These are phyloP conservation scores for Malurus cyaneus DNA, from an alignment of 2,113 vertebrate genomes.

Conservation along the genomic window DNA sequence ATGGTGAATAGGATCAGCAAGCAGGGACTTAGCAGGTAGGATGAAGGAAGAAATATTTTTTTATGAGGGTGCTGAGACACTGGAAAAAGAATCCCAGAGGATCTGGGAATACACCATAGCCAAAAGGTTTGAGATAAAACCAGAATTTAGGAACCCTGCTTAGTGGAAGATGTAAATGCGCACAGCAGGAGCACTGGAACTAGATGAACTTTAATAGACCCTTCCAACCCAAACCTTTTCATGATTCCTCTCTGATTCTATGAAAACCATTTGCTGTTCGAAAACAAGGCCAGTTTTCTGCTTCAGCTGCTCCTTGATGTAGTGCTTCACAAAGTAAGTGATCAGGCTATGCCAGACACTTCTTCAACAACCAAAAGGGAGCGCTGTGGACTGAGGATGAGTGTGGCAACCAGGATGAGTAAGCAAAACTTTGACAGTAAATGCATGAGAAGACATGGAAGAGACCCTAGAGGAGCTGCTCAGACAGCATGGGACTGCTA, in stretches of 20 bases:
- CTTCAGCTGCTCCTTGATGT: neutral
- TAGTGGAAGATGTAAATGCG: neutral
- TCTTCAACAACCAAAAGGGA: neutral
- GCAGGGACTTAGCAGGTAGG: neutral
- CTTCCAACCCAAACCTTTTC: neutral
- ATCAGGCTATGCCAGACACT: neutral
- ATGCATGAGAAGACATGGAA: neutral
- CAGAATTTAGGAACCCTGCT: neutral
- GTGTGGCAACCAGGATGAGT: neutral
- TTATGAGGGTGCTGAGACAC: neutral
- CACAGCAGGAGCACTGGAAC: accelerated
- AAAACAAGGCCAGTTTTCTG: neutral
- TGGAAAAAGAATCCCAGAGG: neutral
- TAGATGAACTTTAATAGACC: neutral
- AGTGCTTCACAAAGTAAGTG: neutral
- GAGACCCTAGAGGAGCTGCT: neutral
- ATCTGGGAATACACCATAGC: neutral
- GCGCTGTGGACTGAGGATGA: accelerated
- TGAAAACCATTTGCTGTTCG: neutral
- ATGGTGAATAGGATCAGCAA: neutral
- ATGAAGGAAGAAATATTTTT: neutral
- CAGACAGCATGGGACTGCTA: neutral
- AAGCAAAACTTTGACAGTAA: neutral
- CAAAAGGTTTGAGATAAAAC: neutral
- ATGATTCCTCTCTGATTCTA: neutral